Evolutionary conservation across 64 coral and sea anemone genomes (phyloP).

Genomic region (Platygyra sinensis): DNA sequence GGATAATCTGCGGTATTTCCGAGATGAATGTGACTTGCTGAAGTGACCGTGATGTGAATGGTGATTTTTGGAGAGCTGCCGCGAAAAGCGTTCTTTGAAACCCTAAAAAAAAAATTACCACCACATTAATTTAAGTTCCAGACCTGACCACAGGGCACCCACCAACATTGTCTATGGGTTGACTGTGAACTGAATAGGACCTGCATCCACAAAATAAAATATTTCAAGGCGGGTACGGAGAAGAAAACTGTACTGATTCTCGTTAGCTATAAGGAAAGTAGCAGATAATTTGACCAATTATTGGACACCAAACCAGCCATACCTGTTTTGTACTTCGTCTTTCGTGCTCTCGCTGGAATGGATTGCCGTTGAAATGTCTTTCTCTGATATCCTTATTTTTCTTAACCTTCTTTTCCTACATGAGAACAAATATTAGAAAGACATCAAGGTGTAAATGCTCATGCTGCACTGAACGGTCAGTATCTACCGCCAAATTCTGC

Average conservation of each 20-base stretch:
- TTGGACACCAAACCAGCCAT: no score
- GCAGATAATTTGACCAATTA: no score
- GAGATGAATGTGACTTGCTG: not conserved
- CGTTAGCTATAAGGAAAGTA: no score
- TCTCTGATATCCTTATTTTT: constrained; percentile 56
- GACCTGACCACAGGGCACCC: not conserved
- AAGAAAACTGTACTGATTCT: no score
- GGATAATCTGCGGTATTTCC: constrained; percentile 9
- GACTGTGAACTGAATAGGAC: not conserved
- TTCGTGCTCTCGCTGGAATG: constrained; percentile 72
- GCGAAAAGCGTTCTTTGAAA: constrained; percentile 18
- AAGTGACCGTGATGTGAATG: not conserved
- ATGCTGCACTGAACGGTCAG: no score
- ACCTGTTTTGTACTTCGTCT: constrained; percentile 54
- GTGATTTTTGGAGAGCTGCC: not conserved
- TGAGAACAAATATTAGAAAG: not conserved
- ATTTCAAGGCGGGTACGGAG: no score
- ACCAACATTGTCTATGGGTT: not conserved
- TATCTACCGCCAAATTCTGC: no score
- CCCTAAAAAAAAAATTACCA: not conserved
- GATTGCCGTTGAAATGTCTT: constrained; percentile 29
- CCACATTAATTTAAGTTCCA: not conserved
- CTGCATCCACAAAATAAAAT: no score
- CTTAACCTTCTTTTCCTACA: constrained; percentile 69
- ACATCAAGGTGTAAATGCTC: no score